Evolutionary conservation across 1,140 invertebrate species (phyloP).

Genomic region (Drosophila equinoxialis): DNA sequence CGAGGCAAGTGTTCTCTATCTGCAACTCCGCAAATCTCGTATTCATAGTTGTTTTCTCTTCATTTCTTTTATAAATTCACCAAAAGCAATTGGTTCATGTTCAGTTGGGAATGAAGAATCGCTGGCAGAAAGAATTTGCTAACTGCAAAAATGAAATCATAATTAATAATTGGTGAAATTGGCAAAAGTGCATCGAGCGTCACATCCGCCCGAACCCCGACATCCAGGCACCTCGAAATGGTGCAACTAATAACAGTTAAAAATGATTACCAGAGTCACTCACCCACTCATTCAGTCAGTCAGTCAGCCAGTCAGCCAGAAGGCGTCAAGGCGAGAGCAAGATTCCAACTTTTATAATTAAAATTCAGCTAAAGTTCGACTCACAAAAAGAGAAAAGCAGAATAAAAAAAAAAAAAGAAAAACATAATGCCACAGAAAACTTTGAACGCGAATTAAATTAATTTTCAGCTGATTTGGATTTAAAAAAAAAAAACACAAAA

Average conservation of each 20-base stretch:
- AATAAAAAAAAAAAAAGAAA: slow-evolving; percentile 44
- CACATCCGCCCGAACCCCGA: neutral
- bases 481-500: slow-evolving; percentile 23
- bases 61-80: neutral
- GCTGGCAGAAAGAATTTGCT: slow-evolving; percentile 35
- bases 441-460: slow-evolving; percentile 79
- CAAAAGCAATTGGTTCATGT: slow-evolving; percentile 33
- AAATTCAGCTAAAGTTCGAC: slow-evolving; percentile 62
- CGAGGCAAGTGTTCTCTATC: slow-evolving; percentile 37
- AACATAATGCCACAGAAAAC: slow-evolving; percentile 74
- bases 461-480: slow-evolving; percentile 80
- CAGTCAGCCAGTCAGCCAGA: slow-evolving; percentile 25
- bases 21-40: neutral
- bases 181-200: slow-evolving; percentile 51
- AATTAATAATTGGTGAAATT: slow-evolving; percentile 80
- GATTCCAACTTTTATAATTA: slow-evolving; percentile 81
- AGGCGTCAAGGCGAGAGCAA: slow-evolving; percentile 63
- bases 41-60: slow-evolving; percentile 1
- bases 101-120: slow-evolving; percentile 43
- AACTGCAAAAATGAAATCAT: slow-evolving; percentile 70
- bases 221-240: neutral
- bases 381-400: slow-evolving; percentile 17
- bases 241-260: slow-evolving; percentile 56
- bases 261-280: slow-evolving; percentile 31
- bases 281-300: slow-evolving; percentile 19